Evolutionary conservation across 2,888 invertebrate genomes (phyloP).

Genomic region (Gisinianus flammeolus): DNA sequence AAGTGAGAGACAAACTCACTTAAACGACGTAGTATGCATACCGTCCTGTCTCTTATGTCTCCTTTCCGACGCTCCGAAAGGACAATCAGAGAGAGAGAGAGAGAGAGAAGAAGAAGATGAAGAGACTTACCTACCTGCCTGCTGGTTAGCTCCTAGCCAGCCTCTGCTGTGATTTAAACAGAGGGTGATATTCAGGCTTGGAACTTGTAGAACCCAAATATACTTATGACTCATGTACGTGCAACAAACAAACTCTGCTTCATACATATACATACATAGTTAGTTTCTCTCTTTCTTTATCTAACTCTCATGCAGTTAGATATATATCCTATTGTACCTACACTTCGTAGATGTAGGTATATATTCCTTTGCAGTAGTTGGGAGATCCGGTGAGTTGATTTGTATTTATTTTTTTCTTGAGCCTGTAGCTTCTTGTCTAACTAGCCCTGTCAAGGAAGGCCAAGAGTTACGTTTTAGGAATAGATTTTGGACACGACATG

Average conservation of each 20-base stretch:
- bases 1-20: conserved; percentile 7
- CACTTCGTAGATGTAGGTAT: neutral
- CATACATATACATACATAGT: neutral
- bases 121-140: conserved; percentile 3
- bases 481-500: neutral
- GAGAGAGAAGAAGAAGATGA: neutral
- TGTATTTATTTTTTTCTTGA: conserved; percentile 4
- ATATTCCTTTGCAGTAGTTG: conserved; percentile 10
- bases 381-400: conserved; percentile 1
- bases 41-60: neutral
- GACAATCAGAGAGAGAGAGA: neutral
- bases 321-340: neutral
- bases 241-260: neutral
- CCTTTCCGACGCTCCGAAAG: neutral
- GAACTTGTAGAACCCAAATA: neutral
- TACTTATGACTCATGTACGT: neutral
- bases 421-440: neutral
- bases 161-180: conserved; percentile 11
- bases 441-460: neutral
- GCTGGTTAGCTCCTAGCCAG: neutral
- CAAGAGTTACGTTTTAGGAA: neutral
- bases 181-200: conserved; percentile 3
- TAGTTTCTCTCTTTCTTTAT: too few relatives aligned
- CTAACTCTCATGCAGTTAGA: neutral
- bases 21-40: conserved; percentile 9